Conservation (phyloP, 2,888 invertebrate genomes). For the Heliconius cydno region DNA sequence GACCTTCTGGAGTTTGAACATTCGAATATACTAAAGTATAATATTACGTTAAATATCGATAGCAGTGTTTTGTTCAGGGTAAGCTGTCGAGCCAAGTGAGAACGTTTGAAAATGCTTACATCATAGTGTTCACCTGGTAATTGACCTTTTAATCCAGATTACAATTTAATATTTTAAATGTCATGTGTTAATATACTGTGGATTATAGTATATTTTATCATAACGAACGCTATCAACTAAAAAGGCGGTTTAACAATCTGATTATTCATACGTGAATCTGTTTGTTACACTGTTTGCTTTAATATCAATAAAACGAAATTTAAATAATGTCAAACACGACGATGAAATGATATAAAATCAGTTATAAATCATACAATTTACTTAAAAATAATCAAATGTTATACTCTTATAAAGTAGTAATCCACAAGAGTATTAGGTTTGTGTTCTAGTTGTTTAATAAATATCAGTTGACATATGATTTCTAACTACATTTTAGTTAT, state of each 20-base stretch:
- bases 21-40: constrained; percentile 38
- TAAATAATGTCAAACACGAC: no score
- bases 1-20: constrained; percentile 35
- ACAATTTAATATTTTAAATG: constrained; percentile 27
- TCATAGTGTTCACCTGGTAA: constrained; percentile 20
- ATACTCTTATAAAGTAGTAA: neutral
- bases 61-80: constrained; percentile 36
- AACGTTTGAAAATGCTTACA: constrained; percentile 21
- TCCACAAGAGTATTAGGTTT: no score
- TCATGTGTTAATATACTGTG: neutral
- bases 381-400: neutral
- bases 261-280: neutral
- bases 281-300: neutral
- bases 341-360: neutral
- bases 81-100: constrained; percentile 27
- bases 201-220: constrained; percentile 1
- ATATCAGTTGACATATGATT: neutral
- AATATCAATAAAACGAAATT: neutral
- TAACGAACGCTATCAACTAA: neutral
- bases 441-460: neutral
- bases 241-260: neutral
- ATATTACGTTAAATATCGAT: constrained; percentile 39
- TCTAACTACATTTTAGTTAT: neutral
- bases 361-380: neutral
- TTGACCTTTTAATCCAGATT: constrained; percentile 25